These are phyloP conservation scores for Archivesica marissinica DNA, from an alignment of 1,140 invertebrate genomes.

Conservation along the genomic window DNA sequence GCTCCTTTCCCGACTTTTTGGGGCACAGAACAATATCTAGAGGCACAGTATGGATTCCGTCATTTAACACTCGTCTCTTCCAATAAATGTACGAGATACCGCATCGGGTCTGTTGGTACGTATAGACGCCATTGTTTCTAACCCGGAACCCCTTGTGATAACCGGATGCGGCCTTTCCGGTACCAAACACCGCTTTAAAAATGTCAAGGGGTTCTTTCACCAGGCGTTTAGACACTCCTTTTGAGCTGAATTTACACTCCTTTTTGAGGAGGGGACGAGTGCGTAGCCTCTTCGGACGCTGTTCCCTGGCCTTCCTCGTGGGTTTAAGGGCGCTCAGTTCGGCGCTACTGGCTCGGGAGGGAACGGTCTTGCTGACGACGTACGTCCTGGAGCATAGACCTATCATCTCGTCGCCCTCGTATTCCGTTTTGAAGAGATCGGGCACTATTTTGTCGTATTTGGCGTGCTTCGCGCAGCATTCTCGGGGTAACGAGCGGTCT, in stretches of 20 bases:
- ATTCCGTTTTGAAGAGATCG: constrained; percentile 1
- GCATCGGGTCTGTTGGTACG: constrained; percentile 1
- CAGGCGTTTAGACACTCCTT: not conserved
- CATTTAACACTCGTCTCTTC: not conserved
- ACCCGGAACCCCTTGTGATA: constrained; percentile 5
- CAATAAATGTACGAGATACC: constrained; percentile 12
- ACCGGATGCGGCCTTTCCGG: not conserved
- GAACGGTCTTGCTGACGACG: not conserved
- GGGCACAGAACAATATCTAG: too few relatives aligned
- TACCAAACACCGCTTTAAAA: not conserved
- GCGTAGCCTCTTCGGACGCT: too few relatives aligned
- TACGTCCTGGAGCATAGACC: too few relatives aligned
- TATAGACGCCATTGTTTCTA: not conserved
- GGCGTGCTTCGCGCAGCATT: constrained; percentile 13
- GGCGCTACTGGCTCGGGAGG: not conserved
- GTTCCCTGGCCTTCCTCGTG: too few relatives aligned
- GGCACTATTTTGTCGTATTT: constrained; percentile 14
- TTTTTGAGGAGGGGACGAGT: not conserved
- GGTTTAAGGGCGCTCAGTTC: too few relatives aligned
- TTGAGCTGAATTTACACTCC: constrained; percentile 1
- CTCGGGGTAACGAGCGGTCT: constrained; percentile 10
- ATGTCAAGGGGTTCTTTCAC: not conserved
- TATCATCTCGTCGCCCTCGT: constrained; percentile 8
- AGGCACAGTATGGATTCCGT: too few relatives aligned
- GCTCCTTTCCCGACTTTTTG: too few relatives aligned